Evolutionary conservation across 2,888 invertebrate genomes (phyloP).

Genomic region (Cryptus armator): DNA sequence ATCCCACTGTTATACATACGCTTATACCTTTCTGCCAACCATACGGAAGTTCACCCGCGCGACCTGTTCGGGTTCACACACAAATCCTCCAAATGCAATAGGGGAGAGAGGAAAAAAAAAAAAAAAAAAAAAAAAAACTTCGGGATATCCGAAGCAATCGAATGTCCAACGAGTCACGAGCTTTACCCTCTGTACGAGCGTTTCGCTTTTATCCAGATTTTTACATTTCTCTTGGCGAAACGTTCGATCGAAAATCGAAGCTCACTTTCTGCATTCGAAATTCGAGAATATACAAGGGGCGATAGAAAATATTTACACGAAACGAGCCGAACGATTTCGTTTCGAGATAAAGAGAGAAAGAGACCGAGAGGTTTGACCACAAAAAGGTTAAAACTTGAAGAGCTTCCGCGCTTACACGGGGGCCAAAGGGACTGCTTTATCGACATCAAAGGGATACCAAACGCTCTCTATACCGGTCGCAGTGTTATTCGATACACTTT

Average conservation of each 20-base stretch:
- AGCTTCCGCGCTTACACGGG: not conserved
- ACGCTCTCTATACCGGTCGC: not conserved
- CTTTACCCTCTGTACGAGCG: not conserved
- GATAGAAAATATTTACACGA: not conserved
- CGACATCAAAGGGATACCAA: conserved; percentile 6
- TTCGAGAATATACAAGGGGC: not conserved
- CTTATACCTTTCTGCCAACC: not conserved
- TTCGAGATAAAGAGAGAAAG: not conserved
- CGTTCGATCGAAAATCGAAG: not conserved
- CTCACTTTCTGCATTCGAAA: not conserved
- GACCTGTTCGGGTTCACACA: not conserved
- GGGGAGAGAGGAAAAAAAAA: not conserved
- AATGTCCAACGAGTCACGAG: not conserved
- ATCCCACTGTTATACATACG: not conserved
- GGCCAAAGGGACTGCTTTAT: not conserved
- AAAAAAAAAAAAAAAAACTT: not conserved
- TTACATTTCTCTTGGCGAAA: not conserved
- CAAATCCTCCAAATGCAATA: not conserved
- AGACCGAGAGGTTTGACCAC: not conserved
- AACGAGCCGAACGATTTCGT: not conserved
- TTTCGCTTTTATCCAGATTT: not conserved
- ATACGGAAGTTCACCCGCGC: not conserved
- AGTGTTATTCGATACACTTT: conserved; percentile 5
- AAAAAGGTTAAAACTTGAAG: conserved; percentile 6
- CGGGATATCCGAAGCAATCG: not conserved